Evolutionary conservation across 2,113 vertebrate genomes (phyloP), one percentile per base, ranked within the genome.

Genomic region (Acanthisitta chloris): DNA sequence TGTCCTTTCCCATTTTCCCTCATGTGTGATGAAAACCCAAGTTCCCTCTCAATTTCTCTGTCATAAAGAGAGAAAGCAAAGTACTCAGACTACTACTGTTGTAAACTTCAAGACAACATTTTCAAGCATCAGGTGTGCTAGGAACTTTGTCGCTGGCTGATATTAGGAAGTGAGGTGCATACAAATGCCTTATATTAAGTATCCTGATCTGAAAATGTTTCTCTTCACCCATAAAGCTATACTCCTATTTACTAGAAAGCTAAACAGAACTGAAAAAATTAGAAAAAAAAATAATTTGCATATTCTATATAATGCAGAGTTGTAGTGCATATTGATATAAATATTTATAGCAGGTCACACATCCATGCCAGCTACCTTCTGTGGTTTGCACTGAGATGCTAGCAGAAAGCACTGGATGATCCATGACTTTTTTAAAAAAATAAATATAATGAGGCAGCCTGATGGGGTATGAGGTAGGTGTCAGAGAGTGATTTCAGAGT

Each of bases 381-480:
- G 78, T 28, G 51, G 70, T 59, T 87, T 54, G 36, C 29, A 67
- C 71, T 48, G 58, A 93, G 72, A 80, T 94, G 67, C 43, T 73
- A 84, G 80, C 86, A 94, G 85, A 86, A 92, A 96, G 88, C 80
- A 86, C 10, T 46, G 67, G 46, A 71, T 81, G 43, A 88, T 58
- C 81, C 82, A n/a, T 48, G 49, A 64, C 31, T 52, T 74, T 74
- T 24, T 5, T 2, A 13, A 59, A 49, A 38, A 79, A 72, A 64
- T 10, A 42, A 34, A 93, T 40, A 70, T 80, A 94, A 92, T 88
- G 83, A 94, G 66, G 89, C 65, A 95, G 91, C 84, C 86, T 81
- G 64, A 87, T 82, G 78, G 78, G 51, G 43, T 86, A 88, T 83
- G 71, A 94, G 62, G 81, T 82, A 82, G 85, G 93, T 92, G 90